These are phyloP conservation scores for Palloptera scutellata DNA, from an alignment of 2,888 invertebrate species.

Conservation along the genomic window DNA sequence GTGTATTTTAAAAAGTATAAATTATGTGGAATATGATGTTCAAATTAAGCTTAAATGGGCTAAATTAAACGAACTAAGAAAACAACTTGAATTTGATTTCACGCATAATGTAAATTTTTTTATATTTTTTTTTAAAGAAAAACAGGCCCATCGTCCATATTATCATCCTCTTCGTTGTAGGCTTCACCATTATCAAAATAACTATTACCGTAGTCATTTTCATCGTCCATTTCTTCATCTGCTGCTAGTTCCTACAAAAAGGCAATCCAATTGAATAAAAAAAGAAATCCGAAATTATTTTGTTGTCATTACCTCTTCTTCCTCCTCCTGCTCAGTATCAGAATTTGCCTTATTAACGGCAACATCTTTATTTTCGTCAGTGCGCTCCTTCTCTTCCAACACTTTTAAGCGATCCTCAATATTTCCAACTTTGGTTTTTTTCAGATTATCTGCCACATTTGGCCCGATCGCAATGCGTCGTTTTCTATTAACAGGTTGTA, in stretches of 20 bases:
- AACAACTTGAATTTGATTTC: too few relatives aligned
- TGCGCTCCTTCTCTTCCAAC: conserved; percentile 73
- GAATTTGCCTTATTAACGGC: conserved; percentile 71
- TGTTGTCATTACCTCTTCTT: conserved; percentile 42
- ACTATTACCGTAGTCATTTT: conserved; percentile 86
- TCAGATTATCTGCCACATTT: conserved; percentile 37
- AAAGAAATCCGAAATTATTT: background rate
- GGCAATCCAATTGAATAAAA: background rate
- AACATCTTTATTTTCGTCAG: conserved; percentile 66
- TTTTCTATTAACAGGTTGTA: conserved; percentile 58
- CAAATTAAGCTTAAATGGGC: conserved; percentile 47
- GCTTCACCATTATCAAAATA: conserved; percentile 90
- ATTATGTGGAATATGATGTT: background rate
- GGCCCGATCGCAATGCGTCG: conserved; percentile 41
- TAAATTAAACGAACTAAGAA: conserved; percentile 30
- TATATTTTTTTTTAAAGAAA: too few relatives aligned
- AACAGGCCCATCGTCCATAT: conserved; percentile 84
- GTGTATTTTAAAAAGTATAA: background rate
- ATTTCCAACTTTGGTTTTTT: conserved; percentile 48
- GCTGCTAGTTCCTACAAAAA: conserved; percentile 46
- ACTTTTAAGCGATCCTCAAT: conserved; percentile 68
- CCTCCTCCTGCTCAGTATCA: conserved; percentile 65
- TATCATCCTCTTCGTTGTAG: conserved; percentile 87
- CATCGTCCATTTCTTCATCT: conserved; percentile 88
- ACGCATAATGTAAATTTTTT: too few relatives aligned